Base-by-base conservation (phyloP, 2,888 invertebrate genomes). In the Strigamia transsilvanica region DNA sequence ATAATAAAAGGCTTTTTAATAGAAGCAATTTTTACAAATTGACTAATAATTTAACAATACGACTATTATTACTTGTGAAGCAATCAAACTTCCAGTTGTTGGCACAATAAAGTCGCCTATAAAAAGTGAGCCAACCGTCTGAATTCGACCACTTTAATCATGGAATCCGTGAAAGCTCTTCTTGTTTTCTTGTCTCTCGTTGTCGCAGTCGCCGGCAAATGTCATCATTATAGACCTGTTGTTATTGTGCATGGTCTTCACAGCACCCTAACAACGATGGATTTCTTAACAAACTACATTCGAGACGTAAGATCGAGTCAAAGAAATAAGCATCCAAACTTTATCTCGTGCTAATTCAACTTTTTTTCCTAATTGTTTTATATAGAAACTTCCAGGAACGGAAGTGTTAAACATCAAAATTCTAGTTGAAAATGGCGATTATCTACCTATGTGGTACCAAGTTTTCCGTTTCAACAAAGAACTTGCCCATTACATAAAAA, bases 211-310 rank as follows among this genome's bases (percentile, higher is more conserved):
- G 10, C n/a, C 10, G 4, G 51, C 10, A 6, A 4, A n/a, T 9
- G 61, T 18, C 18, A 21, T 21, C 61, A 61, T 3, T 15, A 61
- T 21, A 61, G n/a, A n/a, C 61, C 61, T 15, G 61, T 61, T 21
- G 9, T 61, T 5, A 61, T 61, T 21, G 61, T 61, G n/a, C 61
- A 61, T 18, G 61, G 61, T 61, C 61, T 61, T 5, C 61, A 61
- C 21, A 61, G 61, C 61, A 18, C 15, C 3, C 61, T 21, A 61
- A 1, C 2, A 1, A 61, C 61, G 21, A 18, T 61, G 61, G 61
- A 61, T n/a, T 61, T 61, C 18, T 61, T 61, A 18, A 21, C 61
- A 10, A 61, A 61, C 18, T 61, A 61, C n/a, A 61, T 61, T 18
- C 61, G 61, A 7, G 15, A 15, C 10, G 61, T 61, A 61, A 61